Percentiles rank a stretch among this genome's conserved stretches.
Evolutionary conservation across 2,797 vertebrate species (phyloP).

Genomic region (Cuculus canorus): DNA sequence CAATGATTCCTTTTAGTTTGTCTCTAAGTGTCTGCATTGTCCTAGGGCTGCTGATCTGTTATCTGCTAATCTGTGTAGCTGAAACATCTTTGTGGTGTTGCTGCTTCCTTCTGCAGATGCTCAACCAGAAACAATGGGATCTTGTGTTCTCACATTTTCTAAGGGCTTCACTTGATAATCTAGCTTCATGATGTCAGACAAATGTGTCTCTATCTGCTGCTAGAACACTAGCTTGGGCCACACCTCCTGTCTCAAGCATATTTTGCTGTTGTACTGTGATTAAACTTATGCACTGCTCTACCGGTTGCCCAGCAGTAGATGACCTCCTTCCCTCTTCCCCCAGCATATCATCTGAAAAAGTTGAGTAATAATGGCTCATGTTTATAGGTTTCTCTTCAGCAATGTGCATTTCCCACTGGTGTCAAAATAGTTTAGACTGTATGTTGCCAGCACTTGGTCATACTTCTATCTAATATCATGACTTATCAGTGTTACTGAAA

Average conservation of each 20-base stretch:
- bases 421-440: slow-evolving; percentile 2
- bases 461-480: background rate
- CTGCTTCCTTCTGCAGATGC: background rate
- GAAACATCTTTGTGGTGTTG: background rate
- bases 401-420: background rate
- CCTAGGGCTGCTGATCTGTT: background rate
- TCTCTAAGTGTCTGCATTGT: background rate
- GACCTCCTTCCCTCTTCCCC: background rate
- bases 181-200: background rate
- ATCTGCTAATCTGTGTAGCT: background rate
- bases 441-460: background rate
- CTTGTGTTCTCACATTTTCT: background rate
- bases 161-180: background rate
- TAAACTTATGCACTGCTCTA: background rate
- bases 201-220: background rate
- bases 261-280: background rate
- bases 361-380: background rate
- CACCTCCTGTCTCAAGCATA: background rate
- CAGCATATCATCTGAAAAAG: background rate
- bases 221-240: background rate
- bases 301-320: background rate
- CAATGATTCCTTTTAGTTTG: background rate
- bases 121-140: background rate
- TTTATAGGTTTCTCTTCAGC: slow-evolving; percentile 4
- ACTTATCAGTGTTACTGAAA: background rate